Evolutionary conservation across 2,113 vertebrate species (phyloP).

Genomic region (Tinamus guttatus): DNA sequence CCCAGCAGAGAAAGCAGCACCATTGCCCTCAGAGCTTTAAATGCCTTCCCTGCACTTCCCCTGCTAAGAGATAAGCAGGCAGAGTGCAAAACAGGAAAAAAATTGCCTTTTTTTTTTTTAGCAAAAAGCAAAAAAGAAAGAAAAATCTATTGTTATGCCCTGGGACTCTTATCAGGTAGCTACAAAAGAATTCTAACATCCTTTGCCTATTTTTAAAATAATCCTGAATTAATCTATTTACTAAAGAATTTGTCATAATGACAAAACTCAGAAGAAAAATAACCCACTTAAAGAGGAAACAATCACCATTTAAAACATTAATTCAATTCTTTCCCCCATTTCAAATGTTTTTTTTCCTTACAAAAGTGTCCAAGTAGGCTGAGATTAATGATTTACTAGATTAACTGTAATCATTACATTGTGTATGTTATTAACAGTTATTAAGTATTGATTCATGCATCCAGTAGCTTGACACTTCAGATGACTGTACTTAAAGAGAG

Average conservation of each 20-base stretch:
- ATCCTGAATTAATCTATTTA: not conserved
- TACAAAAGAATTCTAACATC: not conserved
- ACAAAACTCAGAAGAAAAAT: not conserved
- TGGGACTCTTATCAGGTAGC: not conserved
- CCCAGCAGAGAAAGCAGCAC: not conserved
- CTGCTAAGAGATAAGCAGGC: not conserved
- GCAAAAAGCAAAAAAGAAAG: no score
- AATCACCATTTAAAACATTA: not conserved
- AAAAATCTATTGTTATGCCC: not conserved
- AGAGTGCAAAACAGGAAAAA: not conserved
- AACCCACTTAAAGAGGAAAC: not conserved
- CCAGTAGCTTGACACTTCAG: not conserved
- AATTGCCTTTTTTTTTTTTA: no score
- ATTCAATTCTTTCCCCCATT: not conserved
- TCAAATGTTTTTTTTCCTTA: not conserved
- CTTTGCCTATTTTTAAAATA: not conserved
- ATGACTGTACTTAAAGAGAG: not conserved
- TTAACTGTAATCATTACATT: not conserved
- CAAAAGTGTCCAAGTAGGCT: not conserved
- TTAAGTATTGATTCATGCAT: not conserved
- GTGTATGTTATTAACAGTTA: not conserved
- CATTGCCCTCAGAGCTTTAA: not conserved
- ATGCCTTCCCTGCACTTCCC: not conserved
- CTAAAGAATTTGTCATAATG: not conserved
- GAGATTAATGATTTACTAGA: not conserved